These are phyloP conservation scores for Chloroclysta siterata DNA, from an alignment of 2,888 invertebrate species.

Conservation along the genomic window DNA sequence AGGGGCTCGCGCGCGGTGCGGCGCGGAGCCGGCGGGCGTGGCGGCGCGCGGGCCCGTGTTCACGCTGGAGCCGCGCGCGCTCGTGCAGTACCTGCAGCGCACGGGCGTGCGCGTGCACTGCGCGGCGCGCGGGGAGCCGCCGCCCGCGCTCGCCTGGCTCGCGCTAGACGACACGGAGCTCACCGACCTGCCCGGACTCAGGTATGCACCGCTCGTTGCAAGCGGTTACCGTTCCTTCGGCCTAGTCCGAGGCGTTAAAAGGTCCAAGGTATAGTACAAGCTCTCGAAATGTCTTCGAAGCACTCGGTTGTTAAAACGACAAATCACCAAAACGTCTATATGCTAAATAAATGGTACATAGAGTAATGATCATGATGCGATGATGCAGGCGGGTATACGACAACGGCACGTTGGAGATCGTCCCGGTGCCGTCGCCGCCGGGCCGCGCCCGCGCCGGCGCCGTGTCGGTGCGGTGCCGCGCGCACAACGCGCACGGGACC, in stretches of 20 bases:
- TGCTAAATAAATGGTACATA: too few species aligned
- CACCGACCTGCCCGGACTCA: conserved; percentile 50
- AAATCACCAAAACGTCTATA: too few species aligned
- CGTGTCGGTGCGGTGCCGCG: conserved; percentile 86
- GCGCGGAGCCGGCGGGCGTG: conserved; percentile 7
- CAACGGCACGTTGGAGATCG: conserved; percentile 69
- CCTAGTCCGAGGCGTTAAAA: too few species aligned
- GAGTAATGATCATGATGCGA: not conserved
- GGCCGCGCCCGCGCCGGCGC: conserved; percentile 32
- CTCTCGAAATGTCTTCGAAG: too few species aligned
- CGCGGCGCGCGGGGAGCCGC: conserved; percentile 58
- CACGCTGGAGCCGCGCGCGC: conserved; percentile 58
- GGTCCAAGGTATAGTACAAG: too few species aligned
- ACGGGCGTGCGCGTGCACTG: conserved; percentile 58
- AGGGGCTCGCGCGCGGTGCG: not conserved
- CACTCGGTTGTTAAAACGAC: too few species aligned
- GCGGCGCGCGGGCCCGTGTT: conserved; percentile 53
- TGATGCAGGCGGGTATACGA: conserved; percentile 50
- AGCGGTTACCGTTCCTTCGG: too few species aligned
- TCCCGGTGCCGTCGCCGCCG: conserved; percentile 39
- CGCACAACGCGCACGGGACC: conserved; percentile 90
- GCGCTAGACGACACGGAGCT: conserved; percentile 54
- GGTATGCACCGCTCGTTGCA: too few species aligned
- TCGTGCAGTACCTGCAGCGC: conserved; percentile 53
- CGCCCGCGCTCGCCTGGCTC: conserved; percentile 61